Evolutionary conservation across 2,797 vertebrate species (phyloP).

Genomic region (Acanthurus leucopareius): DNA sequence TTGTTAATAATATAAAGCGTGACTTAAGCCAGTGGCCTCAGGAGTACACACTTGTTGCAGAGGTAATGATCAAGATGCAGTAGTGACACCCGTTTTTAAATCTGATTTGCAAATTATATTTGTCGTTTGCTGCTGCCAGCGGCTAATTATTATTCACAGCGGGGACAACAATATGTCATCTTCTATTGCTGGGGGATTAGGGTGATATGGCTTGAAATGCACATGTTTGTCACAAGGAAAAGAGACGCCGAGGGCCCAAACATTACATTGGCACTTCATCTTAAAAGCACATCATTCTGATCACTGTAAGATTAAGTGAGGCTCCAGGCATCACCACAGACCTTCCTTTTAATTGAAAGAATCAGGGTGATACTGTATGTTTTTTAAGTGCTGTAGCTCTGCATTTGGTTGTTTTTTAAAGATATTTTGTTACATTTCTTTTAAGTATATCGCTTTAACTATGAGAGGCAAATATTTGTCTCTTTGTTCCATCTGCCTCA

Average conservation of each 20-base stretch:
- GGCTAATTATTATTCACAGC: conserved; percentile 78
- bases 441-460: conserved; percentile 6
- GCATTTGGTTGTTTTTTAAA: conserved; percentile 18
- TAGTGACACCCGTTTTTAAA: conserved; percentile 63
- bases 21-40: conserved; percentile 35
- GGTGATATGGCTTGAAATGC: conserved; percentile 59
- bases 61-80: conserved; percentile 59
- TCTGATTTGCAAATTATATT: conserved; percentile 75
- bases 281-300: conserved; percentile 47
- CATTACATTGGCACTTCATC: conserved; percentile 49
- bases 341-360: conserved; percentile 44
- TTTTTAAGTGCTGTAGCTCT: neutral
- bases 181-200: conserved; percentile 72
- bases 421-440: conserved; percentile 23
- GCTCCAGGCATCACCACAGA: conserved; percentile 38
- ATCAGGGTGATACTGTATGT: neutral
- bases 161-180: conserved; percentile 72
- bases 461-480: conserved; percentile 22
- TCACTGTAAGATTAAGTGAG: conserved; percentile 42
- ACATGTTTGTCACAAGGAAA: conserved; percentile 60
- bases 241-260: conserved; percentile 64
- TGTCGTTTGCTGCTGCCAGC: conserved; percentile 60
- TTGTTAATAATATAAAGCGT: conserved; percentile 6
- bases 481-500: conserved; percentile 20
- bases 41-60: conserved; percentile 62